These are phyloP conservation scores for Gorsachius magnificus DNA, from an alignment of 2,797 vertebrate genomes.

Conservation along the genomic window DNA sequence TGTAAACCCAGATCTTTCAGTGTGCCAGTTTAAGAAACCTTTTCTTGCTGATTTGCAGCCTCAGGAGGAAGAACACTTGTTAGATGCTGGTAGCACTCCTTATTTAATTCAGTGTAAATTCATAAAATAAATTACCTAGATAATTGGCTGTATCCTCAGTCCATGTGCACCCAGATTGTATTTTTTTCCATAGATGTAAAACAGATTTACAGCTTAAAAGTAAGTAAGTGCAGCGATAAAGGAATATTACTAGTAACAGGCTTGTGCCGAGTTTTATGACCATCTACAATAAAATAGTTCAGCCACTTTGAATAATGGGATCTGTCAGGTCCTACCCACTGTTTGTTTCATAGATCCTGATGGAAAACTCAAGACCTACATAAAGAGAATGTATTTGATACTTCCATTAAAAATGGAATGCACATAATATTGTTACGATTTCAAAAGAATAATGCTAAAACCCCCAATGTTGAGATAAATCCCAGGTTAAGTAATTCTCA, in stretches of 20 bases:
- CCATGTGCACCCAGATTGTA: not conserved
- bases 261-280: slow-evolving; percentile 65
- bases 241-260: slow-evolving; percentile 45
- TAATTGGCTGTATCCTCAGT: slow-evolving; percentile 61
- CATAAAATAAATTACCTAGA: slow-evolving; percentile 65
- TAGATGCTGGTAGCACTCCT: slow-evolving; percentile 25
- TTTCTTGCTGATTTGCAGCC: slow-evolving; percentile 53
- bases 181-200: slow-evolving; percentile 59
- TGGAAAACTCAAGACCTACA: slow-evolving; percentile 14
- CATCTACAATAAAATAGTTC: slow-evolving; percentile 59
- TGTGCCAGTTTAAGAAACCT: not conserved
- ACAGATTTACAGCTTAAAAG: slow-evolving; percentile 68
- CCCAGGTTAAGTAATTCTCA: not conserved
- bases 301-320: slow-evolving; percentile 44
- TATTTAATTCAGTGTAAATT: slow-evolving; percentile 69
- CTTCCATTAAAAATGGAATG: not conserved
- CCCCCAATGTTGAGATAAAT: not conserved
- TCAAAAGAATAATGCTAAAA: not conserved
- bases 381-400: slow-evolving; percentile 6
- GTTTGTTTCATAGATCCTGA: not conserved
- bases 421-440: not conserved
- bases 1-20: slow-evolving; percentile 60
- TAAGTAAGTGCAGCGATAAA: slow-evolving; percentile 58
- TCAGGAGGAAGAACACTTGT: slow-evolving; percentile 41
- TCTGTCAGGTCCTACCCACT: slow-evolving; percentile 50